phyloP scores from a whole-genome alignment of 2,888 invertebrate species.

The Rhagonycha lutea region DNA sequence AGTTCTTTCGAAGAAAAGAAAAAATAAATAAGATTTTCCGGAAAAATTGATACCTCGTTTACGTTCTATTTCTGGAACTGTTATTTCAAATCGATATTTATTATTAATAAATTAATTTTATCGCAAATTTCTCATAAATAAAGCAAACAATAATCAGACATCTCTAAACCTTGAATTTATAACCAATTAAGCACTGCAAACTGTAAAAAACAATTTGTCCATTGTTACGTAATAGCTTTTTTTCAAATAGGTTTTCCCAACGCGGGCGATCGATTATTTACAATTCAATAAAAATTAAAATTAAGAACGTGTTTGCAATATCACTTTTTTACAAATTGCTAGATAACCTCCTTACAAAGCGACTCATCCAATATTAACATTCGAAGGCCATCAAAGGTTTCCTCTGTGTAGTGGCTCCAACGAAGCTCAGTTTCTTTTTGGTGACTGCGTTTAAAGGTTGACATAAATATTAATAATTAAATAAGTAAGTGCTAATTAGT shows the following conservation, averaged over 20 bases:
- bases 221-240: not conserved
- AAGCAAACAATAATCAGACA: not conserved
- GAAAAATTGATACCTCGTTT: not conserved
- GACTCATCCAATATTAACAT: constrained; percentile 1
- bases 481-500: not conserved
- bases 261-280: not conserved
- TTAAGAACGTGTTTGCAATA: not conserved
- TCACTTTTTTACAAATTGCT: not conserved
- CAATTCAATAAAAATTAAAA: not conserved
- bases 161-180: not conserved
- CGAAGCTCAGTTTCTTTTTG: not conserved
- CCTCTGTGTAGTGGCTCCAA: not conserved
- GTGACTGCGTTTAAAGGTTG: not conserved
- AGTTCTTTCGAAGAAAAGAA: not conserved
- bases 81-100: not conserved
- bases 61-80: not conserved
- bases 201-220: not conserved
- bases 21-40: not conserved
- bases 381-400: not conserved
- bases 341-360: not conserved
- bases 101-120: not conserved
- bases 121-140: not conserved
- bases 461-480: not conserved
- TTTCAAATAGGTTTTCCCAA: not conserved
- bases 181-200: not conserved